phyloP scores from a whole-genome alignment of 2,113 vertebrate species.

The Tricholaema leucomelas region DNA sequence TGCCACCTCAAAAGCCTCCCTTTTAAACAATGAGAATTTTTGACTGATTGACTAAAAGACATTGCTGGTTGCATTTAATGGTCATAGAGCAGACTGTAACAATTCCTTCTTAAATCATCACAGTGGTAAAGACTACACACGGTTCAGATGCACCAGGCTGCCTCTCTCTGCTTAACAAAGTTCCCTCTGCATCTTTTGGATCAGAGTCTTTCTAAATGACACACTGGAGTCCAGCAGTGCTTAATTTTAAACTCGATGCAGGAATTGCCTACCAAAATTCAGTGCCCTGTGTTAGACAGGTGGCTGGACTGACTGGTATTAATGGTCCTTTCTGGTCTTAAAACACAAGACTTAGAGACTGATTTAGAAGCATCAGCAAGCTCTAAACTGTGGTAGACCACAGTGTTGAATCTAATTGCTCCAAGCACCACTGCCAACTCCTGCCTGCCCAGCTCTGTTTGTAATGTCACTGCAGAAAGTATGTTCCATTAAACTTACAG shows the following conservation, averaged over 20 bases:
- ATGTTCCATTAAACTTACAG: slow-evolving; percentile 23
- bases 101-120: background rate
- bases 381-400: slow-evolving; percentile 17
- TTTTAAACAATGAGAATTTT: background rate
- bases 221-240: background rate
- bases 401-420: slow-evolving; percentile 15
- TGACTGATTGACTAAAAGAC: background rate
- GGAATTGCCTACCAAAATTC: background rate
- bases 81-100: background rate
- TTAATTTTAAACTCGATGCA: background rate
- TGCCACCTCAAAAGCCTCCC: background rate
- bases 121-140: background rate
- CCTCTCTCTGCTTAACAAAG: background rate
- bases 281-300: background rate
- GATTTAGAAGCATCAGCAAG: background rate
- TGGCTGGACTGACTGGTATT: background rate
- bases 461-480: slow-evolving; percentile 38
- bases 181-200: background rate
- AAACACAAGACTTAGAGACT: background rate
- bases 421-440: background rate
- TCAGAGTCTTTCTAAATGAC: background rate
- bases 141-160: background rate
- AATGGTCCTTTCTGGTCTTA: slow-evolving; percentile 19
- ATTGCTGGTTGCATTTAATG: background rate
- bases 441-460: slow-evolving; percentile 7